Evolutionary conservation across 2,797 vertebrate genomes (phyloP).

Genomic region (Babyrousa celebensis): DNA sequence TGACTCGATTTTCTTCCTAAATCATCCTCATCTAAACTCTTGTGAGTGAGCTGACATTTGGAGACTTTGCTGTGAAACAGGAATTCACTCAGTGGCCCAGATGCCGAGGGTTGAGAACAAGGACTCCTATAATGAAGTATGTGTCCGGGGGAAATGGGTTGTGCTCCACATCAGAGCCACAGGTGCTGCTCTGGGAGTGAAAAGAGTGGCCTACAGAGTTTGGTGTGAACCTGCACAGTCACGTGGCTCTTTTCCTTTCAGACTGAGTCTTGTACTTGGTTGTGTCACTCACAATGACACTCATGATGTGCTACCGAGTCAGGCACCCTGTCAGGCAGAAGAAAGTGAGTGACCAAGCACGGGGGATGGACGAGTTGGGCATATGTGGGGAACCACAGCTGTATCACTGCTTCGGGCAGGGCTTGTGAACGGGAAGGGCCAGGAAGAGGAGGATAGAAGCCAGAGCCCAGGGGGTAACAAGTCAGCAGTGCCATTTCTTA

Average conservation of each 20-base stretch:
- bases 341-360: not conserved
- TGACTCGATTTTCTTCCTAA: not conserved
- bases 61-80: not conserved
- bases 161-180: not conserved
- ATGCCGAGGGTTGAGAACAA: not conserved
- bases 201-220: not conserved
- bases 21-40: not conserved
- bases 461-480: not conserved
- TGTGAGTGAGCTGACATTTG: not conserved
- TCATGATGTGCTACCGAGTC: not conserved
- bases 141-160: not conserved
- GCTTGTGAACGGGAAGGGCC: not conserved
- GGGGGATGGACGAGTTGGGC: too few species aligned
- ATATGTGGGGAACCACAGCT: accelerated
- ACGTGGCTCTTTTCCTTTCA: not conserved
- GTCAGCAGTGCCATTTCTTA: not conserved
- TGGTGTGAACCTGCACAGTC: not conserved
- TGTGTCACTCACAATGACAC: not conserved
- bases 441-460: not conserved
- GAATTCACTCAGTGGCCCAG: not conserved
- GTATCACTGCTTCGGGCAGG: not conserved
- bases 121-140: not conserved
- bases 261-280: not conserved
- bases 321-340: not conserved
- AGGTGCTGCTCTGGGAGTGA: not conserved